Conservation (phyloP, 2,888 invertebrate species). For the Pegoplata infirma region DNA sequence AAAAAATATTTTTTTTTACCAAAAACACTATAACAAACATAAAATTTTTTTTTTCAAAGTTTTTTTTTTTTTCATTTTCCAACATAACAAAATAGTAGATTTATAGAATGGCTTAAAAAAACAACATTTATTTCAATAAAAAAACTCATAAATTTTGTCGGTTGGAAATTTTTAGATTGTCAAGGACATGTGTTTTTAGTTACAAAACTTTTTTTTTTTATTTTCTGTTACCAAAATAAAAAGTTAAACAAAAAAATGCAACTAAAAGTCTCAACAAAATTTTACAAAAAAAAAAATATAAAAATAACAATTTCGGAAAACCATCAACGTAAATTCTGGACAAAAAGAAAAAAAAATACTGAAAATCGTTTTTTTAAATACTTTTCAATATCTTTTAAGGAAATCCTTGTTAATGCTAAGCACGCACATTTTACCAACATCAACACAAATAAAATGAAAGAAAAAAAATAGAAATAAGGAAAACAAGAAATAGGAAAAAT, state of each 20-base stretch:
- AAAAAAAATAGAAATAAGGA: constrained; percentile 2
- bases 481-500: constrained; percentile 22
- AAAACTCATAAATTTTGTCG: constrained; percentile 18
- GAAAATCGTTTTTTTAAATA: constrained; percentile 2
- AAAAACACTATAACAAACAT: no score
- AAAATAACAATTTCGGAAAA: constrained; percentile 6
- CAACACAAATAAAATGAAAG: not conserved
- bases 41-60: no score
- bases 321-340: not conserved
- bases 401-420: constrained; percentile 51
- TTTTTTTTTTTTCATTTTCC: no score
- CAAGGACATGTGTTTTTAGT: constrained; percentile 38
- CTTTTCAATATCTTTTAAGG: constrained; percentile 29
- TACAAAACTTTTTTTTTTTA: constrained; percentile 7
- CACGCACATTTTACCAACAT: constrained; percentile 50
- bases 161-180: not conserved
- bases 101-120: no score
- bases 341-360: no score
- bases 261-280: not conserved
- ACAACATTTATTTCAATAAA: not conserved
- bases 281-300: not conserved
- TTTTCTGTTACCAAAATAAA: constrained; percentile 6
- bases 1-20: no score
- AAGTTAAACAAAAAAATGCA: not conserved
- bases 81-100: no score